phyloP scores from a whole-genome alignment of 2,797 vertebrate species.

The Girardinus metallicus region DNA sequence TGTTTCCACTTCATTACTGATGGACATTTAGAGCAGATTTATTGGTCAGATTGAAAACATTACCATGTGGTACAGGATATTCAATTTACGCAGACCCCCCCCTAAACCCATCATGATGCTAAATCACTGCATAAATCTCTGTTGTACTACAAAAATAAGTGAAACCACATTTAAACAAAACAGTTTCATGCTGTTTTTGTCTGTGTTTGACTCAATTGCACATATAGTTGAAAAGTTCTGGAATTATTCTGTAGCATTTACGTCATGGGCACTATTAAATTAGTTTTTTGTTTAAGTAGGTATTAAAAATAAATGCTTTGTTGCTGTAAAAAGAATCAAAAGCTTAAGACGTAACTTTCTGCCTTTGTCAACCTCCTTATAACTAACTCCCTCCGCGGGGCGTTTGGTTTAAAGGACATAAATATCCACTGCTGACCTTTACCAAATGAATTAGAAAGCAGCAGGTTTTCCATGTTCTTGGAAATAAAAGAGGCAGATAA shows the following conservation, averaged over 20 bases:
- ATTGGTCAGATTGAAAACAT: conserved; percentile 13
- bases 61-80: conserved; percentile 9
- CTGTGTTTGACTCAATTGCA: conserved; percentile 17
- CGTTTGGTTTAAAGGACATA: conserved; percentile 53
- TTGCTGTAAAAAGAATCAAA: conserved; percentile 3
- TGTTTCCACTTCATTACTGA: conserved; percentile 13
- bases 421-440: conserved; percentile 54
- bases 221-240: background rate
- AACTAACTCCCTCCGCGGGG: conserved; percentile 19
- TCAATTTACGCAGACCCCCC: conserved; percentile 1
- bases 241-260: background rate
- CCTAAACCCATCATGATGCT: background rate
- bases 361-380: conserved; percentile 38
- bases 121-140: conserved; percentile 11
- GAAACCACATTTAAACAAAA: background rate
- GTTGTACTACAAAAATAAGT: background rate
- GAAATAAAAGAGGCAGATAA: conserved; percentile 35
- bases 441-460: conserved; percentile 62
- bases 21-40: conserved; percentile 22
- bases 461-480: conserved; percentile 17
- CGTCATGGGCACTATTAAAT: background rate
- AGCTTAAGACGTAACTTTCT: conserved; percentile 35
- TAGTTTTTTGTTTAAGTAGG: conserved; percentile 22
- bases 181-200: background rate
- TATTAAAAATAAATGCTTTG: conserved; percentile 21